These are phyloP conservation scores for Thelaira solivaga DNA, from an alignment of 2,888 invertebrate genomes.

Conservation along the genomic window DNA sequence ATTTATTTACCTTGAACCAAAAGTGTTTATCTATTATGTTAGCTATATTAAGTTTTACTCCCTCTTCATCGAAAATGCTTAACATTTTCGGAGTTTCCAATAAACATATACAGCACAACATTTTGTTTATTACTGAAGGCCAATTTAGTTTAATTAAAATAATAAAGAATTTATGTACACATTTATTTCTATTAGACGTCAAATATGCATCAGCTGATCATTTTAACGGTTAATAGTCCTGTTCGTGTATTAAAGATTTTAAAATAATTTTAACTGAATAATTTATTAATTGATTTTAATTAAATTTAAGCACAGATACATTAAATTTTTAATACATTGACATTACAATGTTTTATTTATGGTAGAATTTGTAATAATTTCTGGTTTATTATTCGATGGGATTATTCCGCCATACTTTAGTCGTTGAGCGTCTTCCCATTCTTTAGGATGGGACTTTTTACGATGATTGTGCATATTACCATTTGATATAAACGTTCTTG, in stretches of 20 bases:
- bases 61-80: conserved; percentile 70
- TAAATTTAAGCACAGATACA: too few relatives aligned
- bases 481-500: conserved; percentile 73
- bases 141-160: too few relatives aligned
- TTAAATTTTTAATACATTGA: too few relatives aligned
- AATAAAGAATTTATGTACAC: too few relatives aligned
- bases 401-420: conserved; percentile 41
- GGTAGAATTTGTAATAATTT: background rate
- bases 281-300: too few relatives aligned
- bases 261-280: too few relatives aligned
- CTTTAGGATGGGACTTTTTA: conserved; percentile 72
- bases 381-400: conserved; percentile 19
- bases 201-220: too few relatives aligned
- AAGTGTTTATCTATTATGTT: conserved; percentile 73
- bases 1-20: conserved; percentile 72
- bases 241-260: too few relatives aligned
- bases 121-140: conserved; percentile 49
- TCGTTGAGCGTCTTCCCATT: conserved; percentile 70
- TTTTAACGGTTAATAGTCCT: too few relatives aligned
- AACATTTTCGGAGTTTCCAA: conserved; percentile 69
- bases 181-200: too few relatives aligned
- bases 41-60: conserved; percentile 68
- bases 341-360: background rate
- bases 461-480: conserved; percentile 74
- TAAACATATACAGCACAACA: conserved; percentile 73